phyloP scores from a whole-genome alignment of 37 sponge, comb jelly and placozoan genomes.

The Agelas oroides region DNA sequence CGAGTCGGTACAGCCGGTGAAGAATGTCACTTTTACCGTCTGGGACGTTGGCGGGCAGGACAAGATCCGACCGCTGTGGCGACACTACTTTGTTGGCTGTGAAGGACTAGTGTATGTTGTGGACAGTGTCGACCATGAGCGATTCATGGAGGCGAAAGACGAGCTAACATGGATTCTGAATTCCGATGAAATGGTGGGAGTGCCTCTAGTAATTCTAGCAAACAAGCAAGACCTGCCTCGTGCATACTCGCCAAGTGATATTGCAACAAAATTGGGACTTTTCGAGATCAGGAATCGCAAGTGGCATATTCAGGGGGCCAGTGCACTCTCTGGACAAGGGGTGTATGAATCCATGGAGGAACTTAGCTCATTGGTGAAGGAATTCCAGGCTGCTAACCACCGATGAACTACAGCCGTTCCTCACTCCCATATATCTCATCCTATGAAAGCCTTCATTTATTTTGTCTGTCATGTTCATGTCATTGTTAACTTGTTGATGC shows the following conservation, averaged over 20 bases:
- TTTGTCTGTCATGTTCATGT: too few species aligned
- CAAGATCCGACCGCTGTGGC: conserved; percentile 88
- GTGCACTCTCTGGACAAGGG: conserved; percentile 83
- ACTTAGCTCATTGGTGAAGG: conserved; percentile 66
- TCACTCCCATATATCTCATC: too few species aligned
- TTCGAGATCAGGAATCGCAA: conserved; percentile 43
- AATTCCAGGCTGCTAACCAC: conserved; percentile 24
- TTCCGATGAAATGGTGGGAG: conserved; percentile 65
- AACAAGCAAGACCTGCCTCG: conserved; percentile 87
- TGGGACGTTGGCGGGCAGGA: conserved; percentile 97
- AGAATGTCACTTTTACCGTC: conserved; percentile 83
- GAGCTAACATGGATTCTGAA: conserved; percentile 70
- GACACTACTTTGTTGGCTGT: conserved; percentile 81
- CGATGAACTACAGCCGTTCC: background rate
- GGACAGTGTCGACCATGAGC: conserved; percentile 61
- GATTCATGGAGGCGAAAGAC: conserved; percentile 52
- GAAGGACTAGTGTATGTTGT: conserved; percentile 87
- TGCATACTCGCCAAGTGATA: conserved; percentile 53
- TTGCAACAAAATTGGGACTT: conserved; percentile 69
- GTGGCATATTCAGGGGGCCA: conserved; percentile 81
- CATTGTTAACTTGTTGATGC: too few species aligned
- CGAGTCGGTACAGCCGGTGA: conserved; percentile 85
- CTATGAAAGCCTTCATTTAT: too few species aligned
- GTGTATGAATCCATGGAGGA: conserved; percentile 69
- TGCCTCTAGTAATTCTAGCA: conserved; percentile 80